Percentiles rank a stretch among this genome's conserved stretches.
Evolutionary conservation across 1,140 invertebrate genomes (phyloP).

Genomic region (Diachasmimorpha longicaudata): DNA sequence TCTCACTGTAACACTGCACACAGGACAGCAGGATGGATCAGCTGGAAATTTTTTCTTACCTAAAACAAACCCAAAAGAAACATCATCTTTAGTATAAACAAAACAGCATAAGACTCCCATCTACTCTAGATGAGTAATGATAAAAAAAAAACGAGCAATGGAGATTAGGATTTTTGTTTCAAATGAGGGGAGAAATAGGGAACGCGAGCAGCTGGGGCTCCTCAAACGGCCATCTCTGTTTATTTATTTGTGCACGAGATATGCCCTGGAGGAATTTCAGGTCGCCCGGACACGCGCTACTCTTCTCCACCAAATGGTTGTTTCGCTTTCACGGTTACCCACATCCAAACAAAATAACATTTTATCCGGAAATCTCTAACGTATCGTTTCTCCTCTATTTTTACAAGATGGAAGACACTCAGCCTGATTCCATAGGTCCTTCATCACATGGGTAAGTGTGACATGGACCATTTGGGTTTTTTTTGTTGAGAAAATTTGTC

Average conservation of each 20-base stretch:
- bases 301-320: conserved; percentile 12
- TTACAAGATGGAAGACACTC: conserved; percentile 35
- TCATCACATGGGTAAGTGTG: neutral
- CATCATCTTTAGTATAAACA: neutral
- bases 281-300: neutral
- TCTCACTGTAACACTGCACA: conserved; percentile 78
- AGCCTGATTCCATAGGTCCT: neutral
- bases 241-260: conserved; percentile 29
- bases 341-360: conserved; percentile 31
- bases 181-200: neutral
- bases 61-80: conserved; percentile 34
- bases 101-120: neutral
- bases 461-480: conserved; percentile 25
- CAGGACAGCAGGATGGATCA: conserved; percentile 77
- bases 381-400: conserved; percentile 39
- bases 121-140: neutral
- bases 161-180: neutral
- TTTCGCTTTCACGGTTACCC: conserved; percentile 6
- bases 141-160: neutral
- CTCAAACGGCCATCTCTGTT: conserved; percentile 28
- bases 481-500: neutral
- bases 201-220: conserved; percentile 24
- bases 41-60: conserved; percentile 63
- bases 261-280: neutral
- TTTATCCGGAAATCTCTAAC: conserved; percentile 39